Conservation (phyloP, 2,113 vertebrate species). For the Euleptes europaea region DNA sequence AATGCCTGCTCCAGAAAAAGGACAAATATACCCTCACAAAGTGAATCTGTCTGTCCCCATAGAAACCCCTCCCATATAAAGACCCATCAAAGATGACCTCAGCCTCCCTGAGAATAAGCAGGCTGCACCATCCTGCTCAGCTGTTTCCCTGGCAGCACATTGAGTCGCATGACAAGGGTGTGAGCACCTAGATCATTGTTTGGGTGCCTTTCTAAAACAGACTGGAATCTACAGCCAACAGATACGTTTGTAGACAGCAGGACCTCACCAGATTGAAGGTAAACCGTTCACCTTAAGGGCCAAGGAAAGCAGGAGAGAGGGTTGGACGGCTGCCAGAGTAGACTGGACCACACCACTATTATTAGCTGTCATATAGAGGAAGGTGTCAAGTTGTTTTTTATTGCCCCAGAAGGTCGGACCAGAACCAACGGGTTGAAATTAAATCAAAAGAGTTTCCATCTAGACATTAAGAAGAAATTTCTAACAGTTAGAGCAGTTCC, state of each 20-base stretch:
- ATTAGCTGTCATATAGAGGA: background rate
- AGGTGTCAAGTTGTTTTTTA: no score
- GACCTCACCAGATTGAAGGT: background rate
- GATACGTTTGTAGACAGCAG: background rate
- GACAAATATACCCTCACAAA: slow-evolving; percentile 33
- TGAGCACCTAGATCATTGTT: background rate
- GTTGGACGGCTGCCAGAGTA: no score
- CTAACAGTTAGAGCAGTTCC: no score
- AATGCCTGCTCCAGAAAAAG: slow-evolving; percentile 48
- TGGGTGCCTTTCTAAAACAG: background rate
- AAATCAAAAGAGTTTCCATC: no score
- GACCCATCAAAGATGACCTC: slow-evolving; percentile 52
- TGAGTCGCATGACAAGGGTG: background rate
- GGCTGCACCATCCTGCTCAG: background rate
- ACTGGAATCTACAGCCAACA: background rate
- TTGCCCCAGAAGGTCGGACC: no score
- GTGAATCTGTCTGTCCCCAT: slow-evolving; percentile 67
- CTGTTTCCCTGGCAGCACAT: background rate
- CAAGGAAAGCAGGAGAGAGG: background rate
- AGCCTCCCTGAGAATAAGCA: slow-evolving; percentile 3
- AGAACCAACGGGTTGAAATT: no score
- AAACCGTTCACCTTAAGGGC: background rate
- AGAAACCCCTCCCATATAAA: slow-evolving; percentile 52
- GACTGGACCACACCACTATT: background rate
- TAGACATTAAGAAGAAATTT: no score